Percentiles rank a stretch among this genome's conserved stretches.
Conservation (phyloP, 2,888 invertebrate species). For the Alviniconcha strummeri region DNA sequence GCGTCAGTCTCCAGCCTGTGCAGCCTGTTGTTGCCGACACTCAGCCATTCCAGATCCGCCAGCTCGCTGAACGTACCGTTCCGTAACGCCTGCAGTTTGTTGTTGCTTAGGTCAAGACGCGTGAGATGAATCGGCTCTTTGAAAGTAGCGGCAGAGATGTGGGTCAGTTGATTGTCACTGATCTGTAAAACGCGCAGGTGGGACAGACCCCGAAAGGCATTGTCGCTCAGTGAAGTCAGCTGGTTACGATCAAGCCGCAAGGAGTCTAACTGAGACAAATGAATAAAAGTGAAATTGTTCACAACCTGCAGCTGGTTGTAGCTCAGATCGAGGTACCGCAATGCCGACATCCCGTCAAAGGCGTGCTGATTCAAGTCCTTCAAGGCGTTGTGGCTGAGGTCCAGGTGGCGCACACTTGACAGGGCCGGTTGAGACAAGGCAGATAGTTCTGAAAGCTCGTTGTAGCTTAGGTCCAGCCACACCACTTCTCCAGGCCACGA, state of each 20-base stretch:
- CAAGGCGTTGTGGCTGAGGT: conserved; percentile 16
- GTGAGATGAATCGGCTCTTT: background rate
- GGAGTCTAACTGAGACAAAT: background rate
- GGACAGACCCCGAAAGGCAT: background rate
- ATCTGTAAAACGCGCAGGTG: background rate
- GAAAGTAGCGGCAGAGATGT: background rate
- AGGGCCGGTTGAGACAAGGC: no score
- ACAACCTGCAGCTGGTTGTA: conserved; percentile 4
- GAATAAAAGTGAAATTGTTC: background rate
- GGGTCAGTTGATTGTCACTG: background rate
- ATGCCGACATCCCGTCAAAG: background rate
- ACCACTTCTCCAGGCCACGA: background rate
- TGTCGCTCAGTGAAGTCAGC: background rate
- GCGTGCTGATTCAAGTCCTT: background rate
- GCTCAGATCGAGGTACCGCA: background rate
- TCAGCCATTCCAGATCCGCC: background rate
- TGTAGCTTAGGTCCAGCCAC: background rate
- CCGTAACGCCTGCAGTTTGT: background rate
- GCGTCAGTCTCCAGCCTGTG: background rate
- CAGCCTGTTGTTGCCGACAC: background rate
- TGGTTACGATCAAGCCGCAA: background rate
- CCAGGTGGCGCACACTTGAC: background rate
- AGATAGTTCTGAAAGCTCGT: background rate
- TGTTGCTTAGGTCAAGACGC: background rate
- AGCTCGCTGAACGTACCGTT: background rate